Evolutionary conservation across 2,113 vertebrate species (phyloP).

Genomic region (Emydura subglobosa): DNA sequence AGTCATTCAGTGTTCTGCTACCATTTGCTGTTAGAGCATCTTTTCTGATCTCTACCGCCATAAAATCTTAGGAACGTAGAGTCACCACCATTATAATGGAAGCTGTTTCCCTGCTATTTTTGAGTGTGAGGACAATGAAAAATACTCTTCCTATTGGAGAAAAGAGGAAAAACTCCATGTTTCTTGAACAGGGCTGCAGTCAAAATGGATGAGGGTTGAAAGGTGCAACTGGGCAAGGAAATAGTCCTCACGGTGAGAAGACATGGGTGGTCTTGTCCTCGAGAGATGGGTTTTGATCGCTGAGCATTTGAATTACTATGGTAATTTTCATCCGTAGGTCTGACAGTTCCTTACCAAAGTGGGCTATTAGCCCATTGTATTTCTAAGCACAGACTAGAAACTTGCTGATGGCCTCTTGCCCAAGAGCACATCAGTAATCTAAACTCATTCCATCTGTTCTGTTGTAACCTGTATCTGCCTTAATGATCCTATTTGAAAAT

Average conservation of each 20-base stretch:
- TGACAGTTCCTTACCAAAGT: not conserved
- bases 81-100: not conserved
- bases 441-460: not conserved
- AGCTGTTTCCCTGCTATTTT: not conserved
- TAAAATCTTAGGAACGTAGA: constrained; percentile 22
- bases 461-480: not conserved
- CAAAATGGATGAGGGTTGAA: not conserved
- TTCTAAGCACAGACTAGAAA: not conserved
- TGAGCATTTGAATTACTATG: not conserved
- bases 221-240: fast-evolving
- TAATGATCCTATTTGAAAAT: not conserved
- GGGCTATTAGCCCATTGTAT: not conserved
- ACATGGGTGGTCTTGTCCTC: not conserved
- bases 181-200: not conserved
- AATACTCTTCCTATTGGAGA: not conserved
- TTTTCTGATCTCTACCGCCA: not conserved
- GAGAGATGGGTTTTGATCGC: not conserved
- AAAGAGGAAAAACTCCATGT: not conserved
- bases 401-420: not conserved
- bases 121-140: not conserved
- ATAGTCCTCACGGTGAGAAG: not conserved
- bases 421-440: not conserved
- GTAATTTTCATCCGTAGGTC: not conserved
- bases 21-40: not conserved
- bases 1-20: not conserved